A percentile compares a stretch with the other conserved stretches of the same genome.
These are phyloP conservation scores for Phasianus colchicus DNA, from an alignment of 2,113 vertebrate species.

Conservation along the genomic window DNA sequence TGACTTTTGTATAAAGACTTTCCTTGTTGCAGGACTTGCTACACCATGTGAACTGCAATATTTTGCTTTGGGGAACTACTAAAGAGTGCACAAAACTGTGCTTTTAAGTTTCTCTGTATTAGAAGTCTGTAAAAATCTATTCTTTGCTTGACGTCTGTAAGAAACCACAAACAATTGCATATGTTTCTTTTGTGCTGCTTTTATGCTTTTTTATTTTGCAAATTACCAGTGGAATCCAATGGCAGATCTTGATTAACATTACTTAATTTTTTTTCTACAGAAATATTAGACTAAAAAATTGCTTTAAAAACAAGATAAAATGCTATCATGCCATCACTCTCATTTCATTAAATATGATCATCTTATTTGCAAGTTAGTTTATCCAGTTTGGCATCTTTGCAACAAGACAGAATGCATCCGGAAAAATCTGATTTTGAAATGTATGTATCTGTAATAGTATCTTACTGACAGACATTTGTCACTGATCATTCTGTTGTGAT, in stretches of 20 bases:
- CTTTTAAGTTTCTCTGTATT: background rate
- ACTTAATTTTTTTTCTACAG: background rate
- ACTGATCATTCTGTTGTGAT: conserved; percentile 25
- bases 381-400: conserved; percentile 5
- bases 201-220: background rate
- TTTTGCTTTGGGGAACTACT: background rate
- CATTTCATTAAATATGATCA: conserved; percentile 15
- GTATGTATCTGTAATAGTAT: conserved; percentile 3
- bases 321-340: background rate
- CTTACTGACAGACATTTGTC: conserved; percentile 16
- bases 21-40: background rate
- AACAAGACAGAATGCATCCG: background rate
- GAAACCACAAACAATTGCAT: background rate
- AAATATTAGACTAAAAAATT: background rate
- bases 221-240: background rate
- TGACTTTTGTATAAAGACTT: background rate
- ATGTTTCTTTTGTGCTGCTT: background rate
- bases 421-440: background rate
- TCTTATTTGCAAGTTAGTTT: conserved; percentile 6
- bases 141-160: background rate
- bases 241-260: background rate
- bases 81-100: background rate
- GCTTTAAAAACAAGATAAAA: conserved; percentile 7
- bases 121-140: conserved; percentile 12
- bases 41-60: background rate